Conservation (phyloP, 37 sponge, comb jelly and placozoan species). For the Spongilla lacustris region DNA sequence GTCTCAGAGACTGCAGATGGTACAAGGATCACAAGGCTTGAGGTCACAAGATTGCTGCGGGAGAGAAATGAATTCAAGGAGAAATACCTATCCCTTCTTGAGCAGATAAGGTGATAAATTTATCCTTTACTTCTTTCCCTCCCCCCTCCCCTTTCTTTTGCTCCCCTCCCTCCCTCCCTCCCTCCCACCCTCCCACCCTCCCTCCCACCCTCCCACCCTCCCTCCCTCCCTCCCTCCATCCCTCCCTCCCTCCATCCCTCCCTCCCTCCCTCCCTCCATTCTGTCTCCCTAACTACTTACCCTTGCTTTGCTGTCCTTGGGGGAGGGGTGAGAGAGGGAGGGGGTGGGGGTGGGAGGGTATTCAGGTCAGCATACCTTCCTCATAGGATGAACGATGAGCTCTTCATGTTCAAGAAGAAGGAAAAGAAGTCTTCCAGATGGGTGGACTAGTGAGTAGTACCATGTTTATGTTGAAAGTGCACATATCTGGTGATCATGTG, state of each 20-base stretch:
- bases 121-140: neutral
- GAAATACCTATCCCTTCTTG: slow-evolving; percentile 82
- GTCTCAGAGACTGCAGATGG: slow-evolving; percentile 43
- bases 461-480: neutral
- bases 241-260: neutral
- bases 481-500: neutral
- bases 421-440: slow-evolving; percentile 60
- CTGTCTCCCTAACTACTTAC: too few species aligned
- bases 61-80: slow-evolving; percentile 94
- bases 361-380: neutral
- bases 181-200: neutral
- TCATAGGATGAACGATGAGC: slow-evolving; percentile 74
- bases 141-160: neutral
- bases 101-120: slow-evolving; percentile 79
- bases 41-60: slow-evolving; percentile 75
- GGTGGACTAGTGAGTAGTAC: slow-evolving; percentile 82
- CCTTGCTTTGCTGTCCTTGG: too few species aligned
- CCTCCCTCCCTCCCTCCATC: neutral
- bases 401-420: slow-evolving; percentile 73
- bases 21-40: slow-evolving; percentile 44
- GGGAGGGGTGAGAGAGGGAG: too few species aligned
- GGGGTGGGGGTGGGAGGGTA: too few species aligned
- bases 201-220: neutral
- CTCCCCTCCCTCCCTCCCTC: neutral
- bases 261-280: too few species aligned